Evolutionary conservation across 2,797 vertebrate species (phyloP), one percentile per base, ranked within the genome.

Genomic region (Rhabdomys pumilio): DNA sequence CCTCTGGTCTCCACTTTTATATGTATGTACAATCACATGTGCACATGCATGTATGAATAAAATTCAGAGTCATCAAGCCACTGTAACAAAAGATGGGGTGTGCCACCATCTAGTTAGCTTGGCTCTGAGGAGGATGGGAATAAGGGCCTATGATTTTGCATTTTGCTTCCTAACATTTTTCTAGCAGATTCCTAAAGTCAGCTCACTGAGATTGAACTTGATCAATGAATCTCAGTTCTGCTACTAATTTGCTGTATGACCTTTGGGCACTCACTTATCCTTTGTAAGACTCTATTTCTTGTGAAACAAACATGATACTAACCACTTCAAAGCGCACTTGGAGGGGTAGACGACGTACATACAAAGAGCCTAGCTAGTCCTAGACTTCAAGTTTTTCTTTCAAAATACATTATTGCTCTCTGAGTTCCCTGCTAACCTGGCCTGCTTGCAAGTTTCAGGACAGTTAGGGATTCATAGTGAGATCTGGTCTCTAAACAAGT

Each of bases 141-240:
- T 20, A 4, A 59, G 91, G 55, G 34, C 67, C 14, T 4, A 3
- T 79, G 79, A 12, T 89, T 94, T 53, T 17, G 8, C 10, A 44
- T 76, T 89, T 94, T 85, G 34, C 53, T 95, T 94, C 82, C 17
- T 7, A 44, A 6, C 63, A 15, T 14, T 50, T 22, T 22, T 95
- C 31, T 80, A 19, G 76, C 57, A 44, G 26, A n/a, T 94, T 57
- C 34, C 50, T 20, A 3, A 91, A 76, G 76, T 94, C 55, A 57
- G 1, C 72, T 90, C 63, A n/a, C 69, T 80, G 65, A 73, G 44
- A 72, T 89, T 94, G 63, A 91, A 89, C 34, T 59, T 41, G 57
- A 80, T 94, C 73, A 41, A 84, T 93, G 72, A 86, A 93, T 95
- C 55, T 95, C 59, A 81, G n/a, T 81, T 93, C 67, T 90, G 47